Conservation (phyloP, 2,113 vertebrate genomes). For the Butorides virescens region DNA sequence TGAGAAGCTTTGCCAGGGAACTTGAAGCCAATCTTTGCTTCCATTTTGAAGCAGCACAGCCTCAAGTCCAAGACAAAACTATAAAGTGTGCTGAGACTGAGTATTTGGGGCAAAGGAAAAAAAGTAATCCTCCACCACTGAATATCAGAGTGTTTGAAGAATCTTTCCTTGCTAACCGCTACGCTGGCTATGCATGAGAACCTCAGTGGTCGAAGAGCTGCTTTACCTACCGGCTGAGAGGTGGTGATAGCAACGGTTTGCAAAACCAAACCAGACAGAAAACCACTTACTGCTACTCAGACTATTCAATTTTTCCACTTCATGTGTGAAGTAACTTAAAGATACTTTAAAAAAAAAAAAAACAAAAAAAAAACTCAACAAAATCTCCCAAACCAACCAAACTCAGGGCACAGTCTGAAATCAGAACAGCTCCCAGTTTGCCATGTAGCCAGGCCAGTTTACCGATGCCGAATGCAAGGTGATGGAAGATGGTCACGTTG, state of each 20-base stretch:
- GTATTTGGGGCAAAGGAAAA: neutral
- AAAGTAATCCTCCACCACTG: neutral
- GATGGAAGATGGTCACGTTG: neutral
- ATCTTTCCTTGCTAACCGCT: neutral
- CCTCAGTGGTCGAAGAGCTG: neutral
- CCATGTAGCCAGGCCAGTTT: neutral
- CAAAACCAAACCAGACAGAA: neutral
- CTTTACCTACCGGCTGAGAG: neutral
- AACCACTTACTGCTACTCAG: neutral
- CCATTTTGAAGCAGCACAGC: neutral
- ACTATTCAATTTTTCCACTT: neutral
- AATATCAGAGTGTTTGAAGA: neutral
- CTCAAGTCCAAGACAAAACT: neutral
- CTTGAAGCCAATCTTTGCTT: neutral
- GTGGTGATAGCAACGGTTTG: neutral
- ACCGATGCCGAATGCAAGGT: neutral
- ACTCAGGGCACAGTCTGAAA: neutral
- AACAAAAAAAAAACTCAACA: neutral
- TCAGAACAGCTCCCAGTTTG: neutral
- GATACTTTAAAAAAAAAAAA: neutral
- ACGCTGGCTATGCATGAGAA: neutral
- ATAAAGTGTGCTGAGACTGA: neutral
- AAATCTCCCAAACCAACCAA: neutral
- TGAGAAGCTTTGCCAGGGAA: slow-evolving; percentile 1
- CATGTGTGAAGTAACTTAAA: neutral